Percentiles rank a stretch among this genome's conserved stretches.
These are phyloP conservation scores for Numenius phaeopus DNA, from an alignment of 2,797 vertebrate species.

Conservation along the genomic window DNA sequence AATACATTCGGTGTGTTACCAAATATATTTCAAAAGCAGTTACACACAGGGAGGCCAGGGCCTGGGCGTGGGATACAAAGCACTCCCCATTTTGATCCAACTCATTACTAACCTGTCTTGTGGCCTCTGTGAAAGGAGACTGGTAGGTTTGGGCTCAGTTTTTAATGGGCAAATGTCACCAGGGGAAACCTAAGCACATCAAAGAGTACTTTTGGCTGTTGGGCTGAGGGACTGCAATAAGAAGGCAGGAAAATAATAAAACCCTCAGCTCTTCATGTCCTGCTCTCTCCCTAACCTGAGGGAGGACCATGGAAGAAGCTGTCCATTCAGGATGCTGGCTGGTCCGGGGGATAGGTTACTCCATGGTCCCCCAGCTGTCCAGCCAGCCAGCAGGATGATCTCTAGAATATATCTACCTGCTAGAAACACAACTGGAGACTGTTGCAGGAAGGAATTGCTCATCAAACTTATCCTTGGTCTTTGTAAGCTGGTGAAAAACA, in stretches of 20 bases:
- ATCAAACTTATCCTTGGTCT: neutral
- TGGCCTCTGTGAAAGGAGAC: neutral
- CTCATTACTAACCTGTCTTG: neutral
- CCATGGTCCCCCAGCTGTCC: neutral
- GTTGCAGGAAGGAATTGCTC: neutral
- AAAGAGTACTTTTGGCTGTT: neutral
- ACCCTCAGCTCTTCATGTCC: neutral
- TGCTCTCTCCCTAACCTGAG: neutral
- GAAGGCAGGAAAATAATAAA: neutral
- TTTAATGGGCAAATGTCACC: neutral
- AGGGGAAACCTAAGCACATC: neutral
- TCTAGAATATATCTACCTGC: neutral
- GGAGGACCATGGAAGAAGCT: neutral
- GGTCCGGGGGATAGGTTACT: neutral
- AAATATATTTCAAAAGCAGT: conserved; percentile 59
- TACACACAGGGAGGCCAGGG: neutral
- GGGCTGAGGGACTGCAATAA: neutral
- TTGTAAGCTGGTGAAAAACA: neutral
- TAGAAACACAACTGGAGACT: neutral
- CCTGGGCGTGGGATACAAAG: neutral
- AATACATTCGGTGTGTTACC: conserved; percentile 52
- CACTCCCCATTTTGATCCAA: conserved; percentile 22
- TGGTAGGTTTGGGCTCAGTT: neutral
- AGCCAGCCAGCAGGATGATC: neutral
- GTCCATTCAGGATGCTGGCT: neutral